Base-by-base conservation (phyloP, 1,140 invertebrate genomes). In the Drosophila sp. region DNA sequence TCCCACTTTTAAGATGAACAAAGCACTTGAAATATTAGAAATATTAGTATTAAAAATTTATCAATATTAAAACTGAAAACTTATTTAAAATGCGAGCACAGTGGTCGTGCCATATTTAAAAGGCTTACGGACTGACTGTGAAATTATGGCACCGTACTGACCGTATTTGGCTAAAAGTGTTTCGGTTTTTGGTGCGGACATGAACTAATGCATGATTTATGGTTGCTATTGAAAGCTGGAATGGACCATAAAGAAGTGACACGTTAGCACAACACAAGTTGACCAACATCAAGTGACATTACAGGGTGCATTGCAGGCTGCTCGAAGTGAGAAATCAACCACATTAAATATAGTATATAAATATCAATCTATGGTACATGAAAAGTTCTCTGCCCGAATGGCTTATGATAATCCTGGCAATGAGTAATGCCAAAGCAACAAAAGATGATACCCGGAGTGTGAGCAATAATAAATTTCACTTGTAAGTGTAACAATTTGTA, bases 401-500 rank as follows among this genome's bases (percentile, higher is more conserved):
- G 58, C 66, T 63, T 36, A 53, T 16, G 54, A 54, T 78, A 72
- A 78, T 84, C 82, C 75, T 7, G 72, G 38, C 27, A 40, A 40
- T 75, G 71, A 75, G 57, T 54, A 71, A 66, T 76, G 78, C 14
- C 76, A 21, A 38, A 53, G 51, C 29, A 43, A 59, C 62, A 75
- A 64, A 56, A 74, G 54, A 58, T 65, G 72, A 72, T 56, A n/a
- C 50, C 21, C 57, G 64, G 51, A 57, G 61, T 50, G 76, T 57
- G 59, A 48, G 70, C 57, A 83, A 82, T 76, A 89, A 91, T 91
- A 91, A 91, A 91, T 91, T 89, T 84, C 67, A 72, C 66, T 81
- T 84, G 86, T 89, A 91, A 91, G 90, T 91, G 83, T 90, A 91
- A 91, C 90, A 91, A 91, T 91, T 91, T 91, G 90, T 91, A 91